These are phyloP conservation scores for Machimus atricapillus DNA, from an alignment of 2,888 invertebrate genomes.

Conservation along the genomic window DNA sequence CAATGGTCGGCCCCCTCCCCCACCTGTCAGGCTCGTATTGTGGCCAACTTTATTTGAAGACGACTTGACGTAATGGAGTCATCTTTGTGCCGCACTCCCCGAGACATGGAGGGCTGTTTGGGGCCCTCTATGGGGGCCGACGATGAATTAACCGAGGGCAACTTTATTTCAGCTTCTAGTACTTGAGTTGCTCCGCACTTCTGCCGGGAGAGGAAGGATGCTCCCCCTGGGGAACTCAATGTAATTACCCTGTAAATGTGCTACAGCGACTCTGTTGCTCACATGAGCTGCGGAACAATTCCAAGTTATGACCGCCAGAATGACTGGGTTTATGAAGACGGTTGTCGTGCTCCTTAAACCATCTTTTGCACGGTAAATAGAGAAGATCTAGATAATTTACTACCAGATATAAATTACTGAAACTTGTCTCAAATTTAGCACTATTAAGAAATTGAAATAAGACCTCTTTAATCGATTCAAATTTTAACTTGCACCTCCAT, in stretches of 20 bases:
- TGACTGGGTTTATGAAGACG: not conserved
- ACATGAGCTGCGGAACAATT: not conserved
- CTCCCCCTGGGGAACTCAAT: not conserved
- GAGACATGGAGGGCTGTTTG: not conserved
- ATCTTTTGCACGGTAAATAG: not conserved
- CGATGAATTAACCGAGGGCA: not conserved
- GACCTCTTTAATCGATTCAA: not conserved
- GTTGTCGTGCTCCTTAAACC: not conserved
- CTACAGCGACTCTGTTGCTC: not conserved
- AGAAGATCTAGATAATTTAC: not conserved
- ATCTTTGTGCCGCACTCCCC: not conserved
- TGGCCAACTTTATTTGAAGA: constrained; percentile 4
- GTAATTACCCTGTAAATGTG: constrained; percentile 9
- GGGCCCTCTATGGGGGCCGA: not conserved
- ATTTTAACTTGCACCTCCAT: not conserved
- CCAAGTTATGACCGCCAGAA: not conserved
- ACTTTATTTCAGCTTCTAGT: not conserved
- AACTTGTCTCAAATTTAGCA: not conserved
- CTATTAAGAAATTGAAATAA: not conserved
- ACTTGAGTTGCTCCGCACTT: not conserved
- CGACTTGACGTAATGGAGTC: not conserved
- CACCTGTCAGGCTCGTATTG: not conserved
- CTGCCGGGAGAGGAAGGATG: not conserved
- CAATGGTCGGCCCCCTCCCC: not conserved
- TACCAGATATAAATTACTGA: not conserved